Evolutionary conservation across 2,888 invertebrate species (phyloP), one percentile per base, ranked within the genome.

Genomic region (Amiota communis): DNA sequence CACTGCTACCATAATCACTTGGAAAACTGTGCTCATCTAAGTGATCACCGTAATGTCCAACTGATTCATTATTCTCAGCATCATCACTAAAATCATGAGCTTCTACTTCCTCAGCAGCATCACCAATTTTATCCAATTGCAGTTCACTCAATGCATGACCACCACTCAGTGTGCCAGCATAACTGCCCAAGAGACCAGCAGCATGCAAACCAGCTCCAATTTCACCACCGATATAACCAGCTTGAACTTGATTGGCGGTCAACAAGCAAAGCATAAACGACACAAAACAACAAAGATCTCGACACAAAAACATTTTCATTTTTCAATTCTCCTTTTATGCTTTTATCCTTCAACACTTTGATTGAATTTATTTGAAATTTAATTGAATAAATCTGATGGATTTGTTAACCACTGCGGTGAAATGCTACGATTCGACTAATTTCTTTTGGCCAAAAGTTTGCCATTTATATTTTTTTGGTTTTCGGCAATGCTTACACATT

Each of bases 391-490:
- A 36, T 36, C 36, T 11, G 12, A 15, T 23, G 17, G 48, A n/a
- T 47, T 13, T n/a, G 57, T 46, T 61, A 73, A 85, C 87, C 82
- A 84, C 75, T 79, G 81, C 82, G 81, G 78, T 79, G 80, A 81
- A 79, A 82, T 82, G 86, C 79, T 82, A 78, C 78, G 80, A 84
- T 80, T 79, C 78, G 77, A 86, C 86, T 86, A 87, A 83, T 86
- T 84, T 86, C 79, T 79, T 82, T 78, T 80, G 76, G 73, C 68
- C 76, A 70, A 76, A 72, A 72, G 68, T 64, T 69, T 71, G 74
- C 76, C 78, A 77, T 83, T 83, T 84, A 84, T 84, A 84, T 72
- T 78, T 75, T 67, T 83, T 74, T 73, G 76, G 71, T 85, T 71
- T 83, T 84, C 84, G n/a, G 65, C 2, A 15, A 10, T 11, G 36